Base-by-base conservation (phyloP, 1,140 invertebrate genomes). In the Sinonovacula constricta region DNA sequence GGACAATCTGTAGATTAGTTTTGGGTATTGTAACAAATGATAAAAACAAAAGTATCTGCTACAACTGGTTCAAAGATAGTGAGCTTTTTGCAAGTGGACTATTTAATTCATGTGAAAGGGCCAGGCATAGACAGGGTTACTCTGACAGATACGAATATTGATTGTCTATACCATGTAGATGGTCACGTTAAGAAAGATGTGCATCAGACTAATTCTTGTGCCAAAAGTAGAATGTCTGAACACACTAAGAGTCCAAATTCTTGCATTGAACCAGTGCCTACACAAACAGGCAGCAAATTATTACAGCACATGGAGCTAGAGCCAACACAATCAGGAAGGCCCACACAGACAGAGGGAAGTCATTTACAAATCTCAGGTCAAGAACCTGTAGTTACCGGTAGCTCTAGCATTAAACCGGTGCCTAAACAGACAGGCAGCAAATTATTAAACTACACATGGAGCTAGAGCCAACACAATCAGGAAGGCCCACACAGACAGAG, bases 21-120 rank as follows among this genome's bases (percentile, higher is more conserved):
- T 45, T 45, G 39, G 39, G 39, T 45, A 45, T 45, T 45, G 39
- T 45, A 45, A 45, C 39, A 45, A 45, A 18, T 45, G 39, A 45
- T 45, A 45, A 45, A 45, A 45, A 45, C 39, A 45, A 45, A 45
- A 45, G 39, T 45, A 45, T 45, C 39, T 45, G 39, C 39, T 45
- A 45, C 39, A 45, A 45, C 18, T 45, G 39, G 39, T 45, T 45
- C 39, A 45, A 45, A 45, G 39, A 45, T 45, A 18, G 39, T 45
- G 39, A 45, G 39, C 39, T 45, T 45, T 45, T 45, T 45, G 39
- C 39, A 45, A 45, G 39, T 45, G 39, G 39, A 45, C 7, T 18
- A 45, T 10, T 45, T 45, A 45, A 45, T 45, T 45, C 39, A 45
- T 45, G 39, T 45, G 39, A 45, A 45, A 45, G 39, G 18, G 39